Evolutionary conservation across 2,113 vertebrate genomes (phyloP), one percentile per base, ranked within the genome.

Genomic region (Gymnocephalus cernua): DNA sequence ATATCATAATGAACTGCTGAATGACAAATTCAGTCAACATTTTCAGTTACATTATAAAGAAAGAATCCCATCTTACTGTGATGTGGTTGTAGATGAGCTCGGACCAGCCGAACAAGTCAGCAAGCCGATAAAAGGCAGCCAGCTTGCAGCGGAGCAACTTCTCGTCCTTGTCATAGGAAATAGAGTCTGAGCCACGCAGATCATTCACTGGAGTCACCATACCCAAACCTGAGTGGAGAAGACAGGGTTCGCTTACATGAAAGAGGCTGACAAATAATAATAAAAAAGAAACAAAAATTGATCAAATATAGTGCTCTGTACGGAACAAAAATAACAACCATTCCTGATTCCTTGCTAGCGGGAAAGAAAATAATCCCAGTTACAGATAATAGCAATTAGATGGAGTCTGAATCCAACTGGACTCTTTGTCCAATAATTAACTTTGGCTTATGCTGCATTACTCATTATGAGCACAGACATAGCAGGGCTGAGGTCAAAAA

Each of bases 131-230:
- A 84, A 99, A 97, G 1, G 98, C 98, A 0, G 98, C 98, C 82
- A 99, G 87, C 86, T 98, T 99, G 93, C 97, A 99, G 64, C 98
- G 96, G 53, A 98, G 88, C 48, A 98, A 86, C 83, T 99, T 99
- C 95, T 99, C 98, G 19, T 97, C 98, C 86, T 99, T 99, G 82
- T 99, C 98, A 18, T 99, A 99, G 27, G 98, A 98, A 51, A 99
- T 98, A 0, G 98, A 99, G 91, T 99, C 98, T 0, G 98, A 99
- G 7, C 98, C 98, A 35, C 98, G 95, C 6, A 99, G 95, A 88
- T 99, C 98, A 63, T 99, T 99, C 83, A 99, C 97, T 0, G 98
- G 98, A 18, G 97, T 99, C 83, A 99, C 98, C 98, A 99, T 99
- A 16, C 98, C 98, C 84, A 99, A 96, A 93, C 98, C 98, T 99